These are phyloP conservation scores for Amazonetta brasiliensis DNA, from an alignment of 2,797 vertebrate species.

Conservation along the genomic window DNA sequence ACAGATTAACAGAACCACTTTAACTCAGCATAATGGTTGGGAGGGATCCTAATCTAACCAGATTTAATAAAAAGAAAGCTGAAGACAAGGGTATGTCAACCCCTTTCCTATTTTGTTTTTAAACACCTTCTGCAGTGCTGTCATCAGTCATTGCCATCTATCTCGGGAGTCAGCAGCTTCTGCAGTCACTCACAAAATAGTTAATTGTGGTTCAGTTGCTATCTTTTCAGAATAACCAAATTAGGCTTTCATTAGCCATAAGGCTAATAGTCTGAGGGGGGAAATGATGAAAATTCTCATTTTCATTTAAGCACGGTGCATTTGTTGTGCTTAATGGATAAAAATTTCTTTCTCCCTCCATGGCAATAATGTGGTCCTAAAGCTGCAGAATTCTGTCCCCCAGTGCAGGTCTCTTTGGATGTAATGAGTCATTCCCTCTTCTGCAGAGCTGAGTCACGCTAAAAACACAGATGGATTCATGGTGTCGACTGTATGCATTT, in stretches of 20 bases:
- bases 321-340: not conserved
- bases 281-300: not conserved
- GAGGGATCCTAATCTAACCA: not conserved
- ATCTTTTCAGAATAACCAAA: not conserved
- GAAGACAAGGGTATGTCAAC: not conserved
- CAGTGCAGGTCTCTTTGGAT: not conserved
- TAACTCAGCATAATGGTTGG: not conserved
- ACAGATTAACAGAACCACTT: not conserved
- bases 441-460: not conserved
- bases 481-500: not conserved
- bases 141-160: not conserved
- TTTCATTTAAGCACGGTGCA: not conserved
- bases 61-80: not conserved
- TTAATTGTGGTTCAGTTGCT: not conserved
- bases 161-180: not conserved
- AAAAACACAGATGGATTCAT: not conserved
- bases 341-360: not conserved
- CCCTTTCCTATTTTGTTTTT: not conserved
- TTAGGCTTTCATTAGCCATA: not conserved
- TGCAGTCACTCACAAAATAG: not conserved
- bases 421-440: not conserved
- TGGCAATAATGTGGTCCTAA: not conserved
- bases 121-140: not conserved
- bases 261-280: not conserved
- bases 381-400: accelerated